Base-by-base conservation (phyloP, 2,113 vertebrate genomes). In the Bos indicus region DNA sequence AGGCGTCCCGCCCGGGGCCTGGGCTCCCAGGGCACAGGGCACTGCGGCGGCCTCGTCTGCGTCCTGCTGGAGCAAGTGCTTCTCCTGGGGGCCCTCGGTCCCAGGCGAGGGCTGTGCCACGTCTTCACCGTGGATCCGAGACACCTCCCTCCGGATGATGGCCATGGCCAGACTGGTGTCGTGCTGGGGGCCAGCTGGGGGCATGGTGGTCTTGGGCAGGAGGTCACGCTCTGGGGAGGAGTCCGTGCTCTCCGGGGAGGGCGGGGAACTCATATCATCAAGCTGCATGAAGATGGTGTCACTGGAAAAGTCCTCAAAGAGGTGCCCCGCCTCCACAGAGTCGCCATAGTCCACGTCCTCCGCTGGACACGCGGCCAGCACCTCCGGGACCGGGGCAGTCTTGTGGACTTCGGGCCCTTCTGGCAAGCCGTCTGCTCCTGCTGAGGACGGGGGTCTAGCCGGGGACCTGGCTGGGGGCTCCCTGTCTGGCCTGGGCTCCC, bases 341-440 rank as follows among this genome's bases (percentile, higher is more conserved):
- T 98, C 98, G 0, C 98, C 98, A 0, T 98, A 97, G 43, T 98
- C 98, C 9, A 98, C 77, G 74, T 98, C 33, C 3, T 96, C 98
- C 0, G 56, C 48, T 0, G n/a, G 46, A 2, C 48, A 83, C 15
- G 95, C 98, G 0, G 84, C 15, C 0, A 59, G 78, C 30, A 30
- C 51, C 77, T 98, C 98, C 0, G 52, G 46, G 43, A 43, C 88
- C 2, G 89, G n/a, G 2, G 96, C 9, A 0, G 23, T 57, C 43
- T 52, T 4, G 9, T 6, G 0, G 0, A 52, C n/a, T 5, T 12
- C 11, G 0, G 23, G 36, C 36, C 4, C n/a, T 2, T 19, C 89
- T 0, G 77, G 33, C 0, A 6, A 16, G 23, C 52, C 3, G 0
- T 23, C 33, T 0, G 30, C 28, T 15, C 51, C 94, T 0, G 1